A percentile compares a stretch with the other conserved stretches of the same genome.
Evolutionary conservation across 1,140 invertebrate genomes (phyloP).

Genomic region (Colletes latitarsis): DNA sequence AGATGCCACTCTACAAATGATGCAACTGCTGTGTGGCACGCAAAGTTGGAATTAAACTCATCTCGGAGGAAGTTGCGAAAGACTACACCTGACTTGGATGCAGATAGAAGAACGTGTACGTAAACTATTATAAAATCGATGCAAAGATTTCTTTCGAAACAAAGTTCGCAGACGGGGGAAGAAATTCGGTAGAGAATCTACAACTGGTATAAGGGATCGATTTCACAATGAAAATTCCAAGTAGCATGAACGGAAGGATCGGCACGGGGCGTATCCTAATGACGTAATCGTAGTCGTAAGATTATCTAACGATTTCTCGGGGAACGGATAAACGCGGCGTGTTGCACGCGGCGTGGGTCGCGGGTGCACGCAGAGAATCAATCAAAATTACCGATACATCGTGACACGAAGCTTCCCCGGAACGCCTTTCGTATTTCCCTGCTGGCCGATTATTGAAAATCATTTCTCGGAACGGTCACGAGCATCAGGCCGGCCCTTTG

Average conservation of each 20-base stretch:
- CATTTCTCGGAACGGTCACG: constrained; percentile 37
- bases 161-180: no score
- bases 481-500: constrained; percentile 13
- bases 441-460: constrained; percentile 43
- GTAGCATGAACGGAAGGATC: no score
- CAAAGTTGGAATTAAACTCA: no score
- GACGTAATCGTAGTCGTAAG: not conserved
- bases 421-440: constrained; percentile 9
- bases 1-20: no score
- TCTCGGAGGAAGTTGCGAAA: no score
- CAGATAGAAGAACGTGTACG: no score
- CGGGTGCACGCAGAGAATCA: constrained; percentile 7
- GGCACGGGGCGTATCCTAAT: not conserved
- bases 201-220: not conserved
- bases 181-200: not conserved
- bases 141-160: no score
- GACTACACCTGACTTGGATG: no score
- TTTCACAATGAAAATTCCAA: no score
- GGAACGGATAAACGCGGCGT: not conserved
- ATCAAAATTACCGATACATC: constrained; percentile 23
- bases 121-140: no score
- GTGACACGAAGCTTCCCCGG: not conserved
- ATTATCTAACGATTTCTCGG: not conserved
- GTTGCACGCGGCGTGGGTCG: constrained; percentile 7
- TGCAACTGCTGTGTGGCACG: no score